Evolutionary conservation across 2,797 vertebrate species (phyloP).

Genomic region (Sternarchorhynchus goeldii): DNA sequence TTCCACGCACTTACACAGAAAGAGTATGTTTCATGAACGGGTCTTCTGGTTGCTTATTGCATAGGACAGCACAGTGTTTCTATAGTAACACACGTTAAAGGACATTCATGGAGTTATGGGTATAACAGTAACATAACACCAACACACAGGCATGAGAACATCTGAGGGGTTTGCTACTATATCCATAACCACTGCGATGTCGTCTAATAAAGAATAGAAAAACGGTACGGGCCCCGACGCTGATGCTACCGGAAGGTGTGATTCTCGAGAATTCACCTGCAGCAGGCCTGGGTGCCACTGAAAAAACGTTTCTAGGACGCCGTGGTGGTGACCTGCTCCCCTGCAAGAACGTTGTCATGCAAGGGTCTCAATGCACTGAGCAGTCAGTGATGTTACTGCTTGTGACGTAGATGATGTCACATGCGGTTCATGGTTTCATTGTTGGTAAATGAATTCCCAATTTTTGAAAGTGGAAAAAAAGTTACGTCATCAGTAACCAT

Average conservation of each 20-base stretch:
- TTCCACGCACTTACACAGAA: background rate
- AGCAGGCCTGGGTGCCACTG: background rate
- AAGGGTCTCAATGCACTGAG: background rate
- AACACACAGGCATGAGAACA: background rate
- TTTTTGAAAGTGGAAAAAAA: no score
- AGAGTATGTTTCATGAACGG: background rate
- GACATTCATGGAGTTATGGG: no score
- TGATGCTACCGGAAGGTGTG: no score
- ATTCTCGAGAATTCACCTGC: background rate
- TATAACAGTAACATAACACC: no score
- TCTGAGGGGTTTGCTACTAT: background rate
- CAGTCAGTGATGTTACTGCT: background rate
- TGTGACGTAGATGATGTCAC: background rate
- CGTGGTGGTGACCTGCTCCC: background rate
- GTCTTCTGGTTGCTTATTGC: background rate
- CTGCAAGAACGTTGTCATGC: background rate
- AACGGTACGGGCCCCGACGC: background rate
- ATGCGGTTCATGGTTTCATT: no score
- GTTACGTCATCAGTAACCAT: no score
- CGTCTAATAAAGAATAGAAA: conserved; percentile 13
- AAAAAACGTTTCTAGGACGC: conserved; percentile 10
- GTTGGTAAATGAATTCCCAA: no score
- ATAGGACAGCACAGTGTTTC: background rate
- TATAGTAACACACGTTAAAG: conserved; percentile 8
- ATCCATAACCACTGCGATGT: background rate